phyloP scores from a whole-genome alignment of 2,888 invertebrate species.

The Xanthorhoe spadicearia region DNA sequence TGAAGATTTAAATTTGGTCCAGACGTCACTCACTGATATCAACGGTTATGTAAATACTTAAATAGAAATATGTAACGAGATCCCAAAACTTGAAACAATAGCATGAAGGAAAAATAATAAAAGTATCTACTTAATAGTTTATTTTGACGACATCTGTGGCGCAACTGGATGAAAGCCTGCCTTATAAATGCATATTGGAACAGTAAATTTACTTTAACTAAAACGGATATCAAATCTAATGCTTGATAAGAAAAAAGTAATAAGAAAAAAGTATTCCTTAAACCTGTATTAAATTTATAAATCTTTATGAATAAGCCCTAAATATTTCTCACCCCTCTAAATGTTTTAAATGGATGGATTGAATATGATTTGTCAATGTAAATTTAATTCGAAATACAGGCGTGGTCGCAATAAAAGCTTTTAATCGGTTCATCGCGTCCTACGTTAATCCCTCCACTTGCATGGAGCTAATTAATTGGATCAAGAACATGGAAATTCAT shows the following conservation, averaged over 20 bases:
- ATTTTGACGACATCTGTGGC: too few species aligned
- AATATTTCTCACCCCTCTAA: too few species aligned
- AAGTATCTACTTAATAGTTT: too few species aligned
- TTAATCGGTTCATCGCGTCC: slow-evolving; percentile 33
- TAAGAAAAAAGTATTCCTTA: too few species aligned
- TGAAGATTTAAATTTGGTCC: slow-evolving; percentile 58
- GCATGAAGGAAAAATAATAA: not conserved
- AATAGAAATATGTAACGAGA: slow-evolving; percentile 47
- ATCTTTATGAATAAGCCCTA: too few species aligned
- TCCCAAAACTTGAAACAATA: not conserved
- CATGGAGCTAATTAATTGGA: slow-evolving; percentile 29
- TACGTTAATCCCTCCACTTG: slow-evolving; percentile 28
- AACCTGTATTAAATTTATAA: too few species aligned
- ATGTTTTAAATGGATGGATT: not conserved
- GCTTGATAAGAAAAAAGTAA: too few species aligned
- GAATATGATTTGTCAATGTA: slow-evolving; percentile 2
- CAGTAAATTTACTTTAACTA: too few species aligned
- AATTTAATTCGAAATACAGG: slow-evolving; percentile 24
- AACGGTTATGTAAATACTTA: slow-evolving; percentile 61
- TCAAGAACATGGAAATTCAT: slow-evolving; percentile 27
- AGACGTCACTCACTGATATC: slow-evolving; percentile 61
- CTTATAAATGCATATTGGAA: too few species aligned
- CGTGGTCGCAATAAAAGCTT: slow-evolving; percentile 32
- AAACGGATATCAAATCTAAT: too few species aligned
- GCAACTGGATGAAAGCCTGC: too few species aligned